Percentiles rank a stretch among this genome's conserved stretches.
phyloP scores from a whole-genome alignment of 2,113 vertebrate species.

The Pseudorectes ferrugineus region DNA sequence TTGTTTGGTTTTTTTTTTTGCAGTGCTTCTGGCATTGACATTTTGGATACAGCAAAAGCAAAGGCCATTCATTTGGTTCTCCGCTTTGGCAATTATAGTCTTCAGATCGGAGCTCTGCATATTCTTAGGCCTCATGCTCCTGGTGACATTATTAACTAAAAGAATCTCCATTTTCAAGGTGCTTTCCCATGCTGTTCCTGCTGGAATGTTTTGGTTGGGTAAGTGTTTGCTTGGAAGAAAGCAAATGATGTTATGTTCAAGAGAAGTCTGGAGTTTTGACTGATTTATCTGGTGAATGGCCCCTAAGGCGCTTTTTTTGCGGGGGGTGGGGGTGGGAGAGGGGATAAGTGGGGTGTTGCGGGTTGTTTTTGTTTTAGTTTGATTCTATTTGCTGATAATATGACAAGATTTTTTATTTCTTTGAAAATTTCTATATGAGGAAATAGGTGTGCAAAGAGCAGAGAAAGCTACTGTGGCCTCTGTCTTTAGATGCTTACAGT shows the following conservation, averaged over 20 bases:
- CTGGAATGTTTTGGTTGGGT: slow-evolving; percentile 85
- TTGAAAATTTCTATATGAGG: not conserved
- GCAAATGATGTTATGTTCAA: not conserved
- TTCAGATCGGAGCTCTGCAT: slow-evolving; percentile 90
- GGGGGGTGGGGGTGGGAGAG: not conserved
- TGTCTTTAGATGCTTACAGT: not conserved
- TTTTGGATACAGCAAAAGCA: slow-evolving; percentile 87
- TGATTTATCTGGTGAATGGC: not conserved
- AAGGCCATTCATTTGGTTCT: slow-evolving; percentile 82
- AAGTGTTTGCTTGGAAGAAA: slow-evolving; percentile 45
- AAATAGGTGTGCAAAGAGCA: not conserved
- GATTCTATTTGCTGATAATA: not conserved
- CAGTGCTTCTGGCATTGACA: slow-evolving; percentile 84
- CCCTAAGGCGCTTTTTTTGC: not conserved
- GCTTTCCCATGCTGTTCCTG: slow-evolving; percentile 80
- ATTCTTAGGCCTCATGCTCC: slow-evolving; percentile 85
- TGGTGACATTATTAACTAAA: slow-evolving; percentile 76
- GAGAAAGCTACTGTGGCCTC: not conserved
- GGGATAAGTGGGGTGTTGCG: not conserved
- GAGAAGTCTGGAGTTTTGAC: not conserved
- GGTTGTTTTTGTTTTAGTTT: not conserved
- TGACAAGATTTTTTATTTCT: not conserved
- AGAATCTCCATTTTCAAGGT: slow-evolving; percentile 72
- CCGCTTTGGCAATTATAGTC: slow-evolving; percentile 86
- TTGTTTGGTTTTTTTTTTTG: not conserved